These are phyloP conservation scores for Leucophora obtusa DNA, from an alignment of 2,888 invertebrate genomes.

Conservation along the genomic window DNA sequence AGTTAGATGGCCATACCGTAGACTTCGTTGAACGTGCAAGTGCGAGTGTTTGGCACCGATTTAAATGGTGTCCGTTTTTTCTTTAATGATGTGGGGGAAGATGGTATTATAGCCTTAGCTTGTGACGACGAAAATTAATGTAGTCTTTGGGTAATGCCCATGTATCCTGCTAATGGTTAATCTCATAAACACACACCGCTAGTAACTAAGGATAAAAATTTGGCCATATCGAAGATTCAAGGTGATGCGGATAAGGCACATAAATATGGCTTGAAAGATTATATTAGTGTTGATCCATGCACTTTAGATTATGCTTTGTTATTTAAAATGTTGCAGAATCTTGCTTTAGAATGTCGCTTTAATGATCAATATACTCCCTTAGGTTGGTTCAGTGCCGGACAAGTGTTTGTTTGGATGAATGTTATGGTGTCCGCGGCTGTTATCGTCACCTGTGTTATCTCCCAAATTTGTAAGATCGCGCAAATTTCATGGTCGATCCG, in stretches of 20 bases:
- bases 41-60: conserved; percentile 96
- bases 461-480: conserved; percentile 94
- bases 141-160: conserved; percentile 99
- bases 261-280: conserved; percentile 99
- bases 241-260: conserved; percentile 88
- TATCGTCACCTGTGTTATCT: conserved; percentile 97
- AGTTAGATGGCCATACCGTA: conserved; percentile 98
- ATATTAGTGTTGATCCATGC: conserved; percentile 99
- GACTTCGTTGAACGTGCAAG: conserved; percentile 98
- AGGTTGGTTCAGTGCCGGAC: conserved; percentile 99
- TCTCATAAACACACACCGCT: conserved; percentile 99
- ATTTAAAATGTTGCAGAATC: conserved; percentile 94
- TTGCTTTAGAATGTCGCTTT: conserved; percentile 95
- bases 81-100: conserved; percentile 99
- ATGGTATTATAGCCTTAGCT: conserved; percentile 97
- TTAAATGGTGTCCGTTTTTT: conserved; percentile 96
- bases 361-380: conserved; percentile 99
- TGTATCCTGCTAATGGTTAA: conserved; percentile 99
- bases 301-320: conserved; percentile 96
- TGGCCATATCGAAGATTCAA: conserved; percentile 91
- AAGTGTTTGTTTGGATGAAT: conserved; percentile 99
- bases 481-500: conserved; percentile 97
- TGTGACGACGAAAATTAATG: conserved; percentile 98
- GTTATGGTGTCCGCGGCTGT: conserved; percentile 98
- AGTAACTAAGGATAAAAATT: conserved; percentile 90